These are phyloP conservation scores for Drosophila kikkawai DNA, from an alignment of 1,140 invertebrate species.

Conservation along the genomic window DNA sequence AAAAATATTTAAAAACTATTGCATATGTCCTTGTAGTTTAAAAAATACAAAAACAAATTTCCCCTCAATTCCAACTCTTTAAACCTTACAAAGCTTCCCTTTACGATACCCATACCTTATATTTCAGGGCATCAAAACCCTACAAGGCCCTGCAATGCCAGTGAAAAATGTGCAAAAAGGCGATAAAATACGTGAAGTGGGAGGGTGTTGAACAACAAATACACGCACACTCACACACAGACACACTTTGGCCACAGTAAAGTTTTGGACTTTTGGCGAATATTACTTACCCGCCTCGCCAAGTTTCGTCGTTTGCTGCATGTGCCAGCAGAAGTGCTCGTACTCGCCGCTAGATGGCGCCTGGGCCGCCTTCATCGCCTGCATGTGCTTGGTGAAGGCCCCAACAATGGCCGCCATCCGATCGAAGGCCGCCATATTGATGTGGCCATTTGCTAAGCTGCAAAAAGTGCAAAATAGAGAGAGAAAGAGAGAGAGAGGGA, in stretches of 20 bases:
- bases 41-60: too few species aligned
- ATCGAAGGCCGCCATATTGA: constrained; percentile 84
- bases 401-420: constrained; percentile 83
- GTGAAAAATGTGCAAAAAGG: constrained; percentile 52
- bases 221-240: background rate
- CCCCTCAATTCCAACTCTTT: background rate
- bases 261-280: constrained; percentile 36
- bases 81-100: too few species aligned
- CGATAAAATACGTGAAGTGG: constrained; percentile 44
- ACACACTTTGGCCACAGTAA: background rate
- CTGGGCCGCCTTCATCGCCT: constrained; percentile 59
- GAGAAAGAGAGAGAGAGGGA: background rate
- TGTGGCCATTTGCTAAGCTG: constrained; percentile 83
- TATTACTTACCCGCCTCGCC: constrained; percentile 75
- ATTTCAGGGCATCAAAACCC: constrained; percentile 16
- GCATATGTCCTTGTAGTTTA: too few species aligned
- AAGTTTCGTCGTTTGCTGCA: constrained; percentile 76
- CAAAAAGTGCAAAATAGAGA: constrained; percentile 7
- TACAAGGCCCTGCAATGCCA: constrained; percentile 11
- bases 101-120: background rate
- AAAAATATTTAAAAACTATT: too few species aligned
- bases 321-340: constrained; percentile 74
- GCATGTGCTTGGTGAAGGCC: constrained; percentile 83
- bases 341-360: constrained; percentile 73
- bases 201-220: constrained; percentile 9